Evolutionary conservation across 64 coral and sea anemone genomes (phyloP), one percentile per base, ranked within the genome.

Genomic region (Porites australiensis): DNA sequence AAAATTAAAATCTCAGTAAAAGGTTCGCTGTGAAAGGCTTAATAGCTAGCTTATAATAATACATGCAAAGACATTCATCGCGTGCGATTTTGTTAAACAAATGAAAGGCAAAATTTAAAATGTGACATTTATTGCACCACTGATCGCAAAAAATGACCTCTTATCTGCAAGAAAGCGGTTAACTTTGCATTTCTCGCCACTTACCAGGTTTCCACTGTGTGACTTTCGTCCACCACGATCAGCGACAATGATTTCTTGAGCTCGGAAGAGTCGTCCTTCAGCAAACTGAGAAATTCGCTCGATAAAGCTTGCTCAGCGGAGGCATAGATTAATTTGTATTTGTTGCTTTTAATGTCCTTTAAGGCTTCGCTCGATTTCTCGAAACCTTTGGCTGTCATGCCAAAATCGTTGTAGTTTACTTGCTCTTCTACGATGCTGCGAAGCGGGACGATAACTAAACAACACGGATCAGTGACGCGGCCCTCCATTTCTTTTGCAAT

Each of bases 1-100:
- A 76, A 43, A 76, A 43, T 46, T 76, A 76, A 76, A 13, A 78
- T 78, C 75, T 47, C 58, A 59, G 58, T 59, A 59, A 59, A 59
- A 59, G 58, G 58, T 59, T 59, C 58, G 2, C 58, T 13, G 13
- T 0, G 58, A 9, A 59, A 59, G 13, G 7, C 27, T 37, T 37
- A 37, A 13, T 9, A 59, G 58, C 58, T 9, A 59, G 13, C 7
- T 59, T 7, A 59, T 7, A 13, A 7, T 59, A 59, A 59, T 59
- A 59, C 13, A 59, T 59, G 58, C 58, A 13, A 59, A 59, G 58
- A 13, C 58, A 7, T n/a, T n/a, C n/a, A n/a, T 7, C 58, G 58
- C 13, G 58, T 7, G 58, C 7, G 13, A 59, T 13, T 59, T 13
- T 59, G 7, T 7, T 13, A 13, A 7, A 59, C 13, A 59, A 59